Evolutionary conservation across 2,113 vertebrate species (phyloP).

Genomic region (Acanthochromis polyacanthus): DNA sequence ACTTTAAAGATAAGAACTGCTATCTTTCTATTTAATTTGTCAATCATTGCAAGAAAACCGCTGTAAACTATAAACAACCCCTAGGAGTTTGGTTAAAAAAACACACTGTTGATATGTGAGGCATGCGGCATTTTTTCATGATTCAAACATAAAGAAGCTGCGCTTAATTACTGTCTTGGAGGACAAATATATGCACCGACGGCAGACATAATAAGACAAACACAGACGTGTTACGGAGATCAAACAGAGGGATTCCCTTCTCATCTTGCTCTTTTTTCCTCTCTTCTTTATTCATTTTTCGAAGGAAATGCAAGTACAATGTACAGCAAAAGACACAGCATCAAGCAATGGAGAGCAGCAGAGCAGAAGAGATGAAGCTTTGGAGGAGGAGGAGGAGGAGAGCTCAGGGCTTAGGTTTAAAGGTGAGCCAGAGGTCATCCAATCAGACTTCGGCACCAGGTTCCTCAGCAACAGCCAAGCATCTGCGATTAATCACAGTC

Average conservation of each 20-base stretch:
- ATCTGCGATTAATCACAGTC: constrained; percentile 51
- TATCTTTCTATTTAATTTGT: no score
- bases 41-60: no score
- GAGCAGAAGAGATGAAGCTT: constrained; percentile 77
- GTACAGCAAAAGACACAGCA: constrained; percentile 95
- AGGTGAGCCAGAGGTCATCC: constrained; percentile 66
- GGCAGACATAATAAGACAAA: not conserved
- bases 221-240: constrained; percentile 3
- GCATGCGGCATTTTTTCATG: not conserved
- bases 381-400: constrained; percentile 64
- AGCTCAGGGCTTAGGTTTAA: constrained; percentile 19
- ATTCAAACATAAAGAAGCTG: not conserved
- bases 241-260: constrained; percentile 19
- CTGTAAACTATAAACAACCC: no score
- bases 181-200: not conserved
- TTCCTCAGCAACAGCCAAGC: constrained; percentile 41
- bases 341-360: constrained; percentile 89
- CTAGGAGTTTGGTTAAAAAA: no score
- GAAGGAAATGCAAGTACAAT: constrained; percentile 91
- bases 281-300: constrained; percentile 88
- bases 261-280: constrained; percentile 31
- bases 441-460: constrained; percentile 51
- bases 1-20: no score
- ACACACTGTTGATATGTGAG: no score
- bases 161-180: not conserved